Base-by-base conservation (phyloP, 2,888 invertebrate species). In the Eupeodes latifasciatus region DNA sequence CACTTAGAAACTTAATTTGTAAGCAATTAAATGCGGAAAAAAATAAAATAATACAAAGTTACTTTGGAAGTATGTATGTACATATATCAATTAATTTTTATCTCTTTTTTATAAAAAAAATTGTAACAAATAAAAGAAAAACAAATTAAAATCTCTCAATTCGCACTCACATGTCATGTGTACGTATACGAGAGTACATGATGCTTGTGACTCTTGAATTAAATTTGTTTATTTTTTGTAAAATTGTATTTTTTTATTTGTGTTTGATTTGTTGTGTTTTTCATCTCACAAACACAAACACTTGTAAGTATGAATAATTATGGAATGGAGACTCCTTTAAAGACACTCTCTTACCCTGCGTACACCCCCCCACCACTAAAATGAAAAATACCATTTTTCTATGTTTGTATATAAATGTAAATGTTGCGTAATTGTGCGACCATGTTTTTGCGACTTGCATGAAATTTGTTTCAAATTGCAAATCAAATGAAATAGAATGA, bases 1-100 rank as follows among this genome's bases (percentile, higher is more conserved):
- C 71, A 71, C 55, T 71, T 27, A 71, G 71, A 57, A 71, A 71
- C 71, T 71, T 71, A 57, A 57, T 71, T 71, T 44, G 44, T 40
- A 55, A 71, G 71, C 55, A 71, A 57, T 71, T 69, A 69, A 69
- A 40, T 53, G 51, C 40, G 53, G 53, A 51, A 69, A 53, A 47
- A 62, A 61, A 40, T 62, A 5, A 62, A 62, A 62, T 62, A 53
- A 53, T 53, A 69, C 36, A 69, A 69, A 69, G 53, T 19, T 51
- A 51, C 66, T 67, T 40, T 49, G 66, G 27, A 62, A 67, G 49
- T 67, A 49, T 27, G 34, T 67, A 49, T 47, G 49, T 67, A 49
- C 14, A n/a, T 67, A 49, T 47, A 27, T 51, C 66, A 67, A 67
- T 67, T 47, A 51, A 67, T 67, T 67, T 51, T 67, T 67, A 67